Conservation (phyloP, 2,113 vertebrate genomes). For the Casuarius casuarius region DNA sequence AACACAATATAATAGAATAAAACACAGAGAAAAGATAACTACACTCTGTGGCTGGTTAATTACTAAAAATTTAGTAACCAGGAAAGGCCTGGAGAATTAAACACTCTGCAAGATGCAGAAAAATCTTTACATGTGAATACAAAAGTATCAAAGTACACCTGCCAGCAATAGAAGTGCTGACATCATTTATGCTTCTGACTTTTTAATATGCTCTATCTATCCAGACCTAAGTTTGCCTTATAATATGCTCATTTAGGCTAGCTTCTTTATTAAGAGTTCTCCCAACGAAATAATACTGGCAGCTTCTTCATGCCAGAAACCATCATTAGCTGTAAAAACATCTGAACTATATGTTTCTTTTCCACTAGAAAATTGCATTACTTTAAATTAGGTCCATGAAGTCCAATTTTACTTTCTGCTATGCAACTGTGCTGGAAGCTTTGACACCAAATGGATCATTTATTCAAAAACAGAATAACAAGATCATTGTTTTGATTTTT, state of each 20-base stretch:
- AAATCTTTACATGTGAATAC: background rate
- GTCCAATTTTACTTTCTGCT: constrained; percentile 60
- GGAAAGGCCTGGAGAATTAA: background rate
- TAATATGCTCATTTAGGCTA: background rate
- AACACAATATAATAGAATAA: background rate
- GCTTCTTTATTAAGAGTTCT: background rate
- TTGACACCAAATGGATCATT: background rate
- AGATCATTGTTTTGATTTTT: background rate
- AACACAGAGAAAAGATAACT: background rate
- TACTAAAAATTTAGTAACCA: background rate
- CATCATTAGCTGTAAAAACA: background rate
- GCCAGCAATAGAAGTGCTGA: background rate
- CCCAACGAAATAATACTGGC: background rate
- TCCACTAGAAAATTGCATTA: constrained; percentile 38
- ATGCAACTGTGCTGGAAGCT: background rate
- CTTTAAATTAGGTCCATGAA: constrained; percentile 46
- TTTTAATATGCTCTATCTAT: background rate
- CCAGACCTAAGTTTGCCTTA: background rate
- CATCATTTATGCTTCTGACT: background rate
- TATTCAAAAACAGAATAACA: constrained; percentile 19
- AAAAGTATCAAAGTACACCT: background rate
- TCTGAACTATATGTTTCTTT: background rate
- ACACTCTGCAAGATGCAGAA: background rate
- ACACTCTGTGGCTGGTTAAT: background rate
- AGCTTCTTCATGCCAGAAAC: constrained; percentile 32